Evolutionary conservation across 2,888 invertebrate genomes (phyloP), one percentile per base, ranked within the genome.

Genomic region (Sicus ferrugineus): DNA sequence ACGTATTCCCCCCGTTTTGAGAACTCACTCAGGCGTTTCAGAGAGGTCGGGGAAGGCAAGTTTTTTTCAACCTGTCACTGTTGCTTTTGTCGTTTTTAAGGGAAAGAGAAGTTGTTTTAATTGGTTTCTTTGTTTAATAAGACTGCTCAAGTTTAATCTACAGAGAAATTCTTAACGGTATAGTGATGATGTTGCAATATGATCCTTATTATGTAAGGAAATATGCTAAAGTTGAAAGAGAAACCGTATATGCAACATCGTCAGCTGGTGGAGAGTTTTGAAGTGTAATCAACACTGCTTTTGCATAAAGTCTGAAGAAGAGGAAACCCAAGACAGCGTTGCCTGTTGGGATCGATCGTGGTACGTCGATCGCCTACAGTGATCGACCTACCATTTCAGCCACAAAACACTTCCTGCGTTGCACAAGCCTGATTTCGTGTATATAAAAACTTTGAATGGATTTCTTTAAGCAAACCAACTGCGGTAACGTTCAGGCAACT

Each of bases 361-460:
- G 50, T n/a, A 9, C n/a, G 23, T 28, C 23, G 54, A 26, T 54
- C 1, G 23, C 5, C 54, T 26, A 54, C 54, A 19, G 28, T n/a
- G 31, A 56, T 2, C 48, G 14, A 46, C 54, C 9, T 16, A 61
- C 61, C 61, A 28, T 42, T 46, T 42, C 46, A 58, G 56, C 66
- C 66, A 42, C 66, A 66, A 66, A 66, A 66, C 28, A 56, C 58
- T 66, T 66, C 66, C 66, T 66, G 19, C 26, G 46, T 19, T 52
- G 19, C 19, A 30, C 50, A 54, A 11, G 54, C 54, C 16, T 28
- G 23, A 54, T 26, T 54, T 26, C 54, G 14, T 54, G 54, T 26
- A 54, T 23, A 26, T 2, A 1, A 23, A 26, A 54, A 54, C 23
- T 54, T 26, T 54, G 54, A 54, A 54, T 54, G 54, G 23, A 54